These are phyloP conservation scores for Rhodophaea formosa DNA, from an alignment of 2,888 invertebrate genomes.

Conservation along the genomic window DNA sequence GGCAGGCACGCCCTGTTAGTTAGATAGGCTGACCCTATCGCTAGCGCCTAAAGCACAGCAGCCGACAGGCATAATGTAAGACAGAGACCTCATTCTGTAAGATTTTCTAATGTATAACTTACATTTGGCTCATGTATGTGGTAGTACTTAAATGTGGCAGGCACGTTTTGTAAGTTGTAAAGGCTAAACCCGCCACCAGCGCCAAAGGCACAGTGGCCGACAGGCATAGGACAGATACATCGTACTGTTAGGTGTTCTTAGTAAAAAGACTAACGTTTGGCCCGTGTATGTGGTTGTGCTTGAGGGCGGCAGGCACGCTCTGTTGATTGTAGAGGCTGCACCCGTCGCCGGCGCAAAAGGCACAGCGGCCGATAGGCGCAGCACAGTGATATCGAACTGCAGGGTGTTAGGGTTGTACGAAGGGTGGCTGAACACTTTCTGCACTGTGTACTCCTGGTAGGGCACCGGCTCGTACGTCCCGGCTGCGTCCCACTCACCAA, in stretches of 20 bases:
- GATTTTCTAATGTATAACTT: too few relatives aligned
- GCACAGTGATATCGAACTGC: slow-evolving; percentile 90
- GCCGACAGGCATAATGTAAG: too few relatives aligned
- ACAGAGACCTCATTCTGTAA: too few relatives aligned
- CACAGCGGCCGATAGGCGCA: slow-evolving; percentile 84
- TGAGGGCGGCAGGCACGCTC: slow-evolving; percentile 81
- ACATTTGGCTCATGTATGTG: too few relatives aligned
- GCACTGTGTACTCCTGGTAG: slow-evolving; percentile 82
- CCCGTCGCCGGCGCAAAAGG: slow-evolving; percentile 69
- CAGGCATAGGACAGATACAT: too few relatives aligned
- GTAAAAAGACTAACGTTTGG: slow-evolving; percentile 57
- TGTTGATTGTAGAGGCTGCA: slow-evolving; percentile 80
- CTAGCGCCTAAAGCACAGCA: slow-evolving; percentile 75
- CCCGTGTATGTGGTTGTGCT: slow-evolving; percentile 64
- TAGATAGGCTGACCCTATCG: slow-evolving; percentile 71
- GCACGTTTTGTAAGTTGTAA: too few relatives aligned
- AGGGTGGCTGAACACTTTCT: slow-evolving; percentile 82
- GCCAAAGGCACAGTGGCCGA: too few relatives aligned
- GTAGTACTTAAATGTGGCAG: too few relatives aligned
- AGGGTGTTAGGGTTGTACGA: slow-evolving; percentile 86
- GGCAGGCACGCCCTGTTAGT: slow-evolving; percentile 84
- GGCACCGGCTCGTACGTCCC: slow-evolving; percentile 84
- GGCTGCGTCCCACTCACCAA: slow-evolving; percentile 89
- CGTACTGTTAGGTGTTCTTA: not conserved
- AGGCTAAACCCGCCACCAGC: too few relatives aligned